Conservation (phyloP, 2,113 vertebrate species). For the Malurus alboscapulatus region DNA sequence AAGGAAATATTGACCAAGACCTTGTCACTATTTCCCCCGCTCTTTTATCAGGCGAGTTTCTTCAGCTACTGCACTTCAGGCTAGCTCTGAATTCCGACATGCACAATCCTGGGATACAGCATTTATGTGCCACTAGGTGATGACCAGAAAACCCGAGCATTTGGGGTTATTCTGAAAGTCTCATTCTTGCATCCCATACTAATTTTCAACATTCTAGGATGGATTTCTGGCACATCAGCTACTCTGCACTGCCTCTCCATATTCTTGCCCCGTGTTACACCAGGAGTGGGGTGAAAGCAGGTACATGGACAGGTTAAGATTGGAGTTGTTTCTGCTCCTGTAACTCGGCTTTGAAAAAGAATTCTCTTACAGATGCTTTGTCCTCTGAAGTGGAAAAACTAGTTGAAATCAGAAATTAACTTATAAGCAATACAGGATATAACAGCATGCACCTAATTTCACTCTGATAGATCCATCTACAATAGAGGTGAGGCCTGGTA, state of each 20-base stretch:
- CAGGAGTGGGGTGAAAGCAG: background rate
- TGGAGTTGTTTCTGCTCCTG: background rate
- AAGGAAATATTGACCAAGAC: background rate
- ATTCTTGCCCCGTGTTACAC: background rate
- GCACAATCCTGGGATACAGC: background rate
- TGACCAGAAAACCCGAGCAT: background rate
- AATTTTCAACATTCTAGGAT: background rate
- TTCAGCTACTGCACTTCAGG: background rate
- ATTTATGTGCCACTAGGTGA: background rate
- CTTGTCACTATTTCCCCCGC: background rate
- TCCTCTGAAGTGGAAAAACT: background rate
- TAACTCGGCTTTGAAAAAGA: background rate
- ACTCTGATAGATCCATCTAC: background rate
- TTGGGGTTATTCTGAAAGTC: background rate
- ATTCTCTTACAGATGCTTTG: background rate
- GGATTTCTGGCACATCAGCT: background rate
- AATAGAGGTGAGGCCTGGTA: background rate
- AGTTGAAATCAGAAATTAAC: background rate
- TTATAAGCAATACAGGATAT: background rate
- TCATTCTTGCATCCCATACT: background rate
- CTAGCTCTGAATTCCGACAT: background rate
- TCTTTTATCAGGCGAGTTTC: background rate
- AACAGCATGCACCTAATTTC: background rate
- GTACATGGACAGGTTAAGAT: background rate
- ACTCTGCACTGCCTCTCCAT: background rate